Evolutionary conservation across 2,797 vertebrate genomes (phyloP), one percentile per base, ranked within the genome.

Genomic region (Astyanax mexicanus): DNA sequence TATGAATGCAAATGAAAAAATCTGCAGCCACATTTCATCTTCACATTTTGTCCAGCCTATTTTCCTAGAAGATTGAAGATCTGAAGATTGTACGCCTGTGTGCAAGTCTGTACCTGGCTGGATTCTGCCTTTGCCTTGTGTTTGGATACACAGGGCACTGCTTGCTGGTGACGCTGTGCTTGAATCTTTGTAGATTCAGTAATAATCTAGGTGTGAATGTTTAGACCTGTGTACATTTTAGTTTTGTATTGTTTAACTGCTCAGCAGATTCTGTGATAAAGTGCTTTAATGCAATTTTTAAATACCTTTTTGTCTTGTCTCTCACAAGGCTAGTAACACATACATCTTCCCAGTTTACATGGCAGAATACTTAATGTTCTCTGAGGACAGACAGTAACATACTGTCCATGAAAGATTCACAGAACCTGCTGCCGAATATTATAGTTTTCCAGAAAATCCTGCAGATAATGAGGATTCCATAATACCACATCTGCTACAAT

Each of bases 351-450:
- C n/a, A n/a, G n/a, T n/a, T n/a, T 69, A 67, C 71, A 65, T 71
- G 49, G 71, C 62, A 72, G 61, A 80, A 62, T 76, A 81, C 44
- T 67, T 77, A 80, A 80, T 79, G 47, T 61, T 84, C 66, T 79
- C 54, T 60, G 47, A 75, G 79, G 80, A 73, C 78, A 69, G 75
- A 80, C 52, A 19, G 72, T 61, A 74, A 78, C 83, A 86, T 86
- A 79, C 83, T 84, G 77, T 83, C 55, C 76, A 87, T 88, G 57
- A 88, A 88, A 88, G 79, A 88, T 87, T 86, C 81, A 87, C 67
- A 49, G 37, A 74, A 77, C 77, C 75, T 75, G 86, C 81, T 87
- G 76, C 37, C 54, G 47, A 67, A 79, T 87, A 80, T 62, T 9
- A 81, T 81, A 78, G 58, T 77, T 44, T 69, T 84, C 82, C 75